phyloP scores from a whole-genome alignment of 2,113 vertebrate species.

The Fregata magnificens region DNA sequence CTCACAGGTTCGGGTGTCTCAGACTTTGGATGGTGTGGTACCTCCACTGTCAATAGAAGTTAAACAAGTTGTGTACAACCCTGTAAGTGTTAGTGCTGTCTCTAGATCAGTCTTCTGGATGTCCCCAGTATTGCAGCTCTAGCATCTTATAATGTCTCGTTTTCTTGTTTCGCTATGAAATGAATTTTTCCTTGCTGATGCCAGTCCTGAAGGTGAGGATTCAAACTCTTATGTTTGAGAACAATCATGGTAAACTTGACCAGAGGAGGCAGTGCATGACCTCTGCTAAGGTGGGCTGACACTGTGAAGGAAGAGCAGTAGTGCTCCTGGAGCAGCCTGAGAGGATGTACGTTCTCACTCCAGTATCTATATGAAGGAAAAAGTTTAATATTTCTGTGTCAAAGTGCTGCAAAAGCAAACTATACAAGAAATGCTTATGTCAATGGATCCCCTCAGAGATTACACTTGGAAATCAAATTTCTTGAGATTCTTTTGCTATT shows the following conservation, averaged over 20 bases:
- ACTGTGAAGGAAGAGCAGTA: background rate
- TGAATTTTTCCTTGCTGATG: background rate
- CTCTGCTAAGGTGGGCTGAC: background rate
- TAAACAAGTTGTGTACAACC: background rate
- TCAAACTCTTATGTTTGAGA: background rate
- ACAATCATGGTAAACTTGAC: background rate
- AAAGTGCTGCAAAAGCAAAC: background rate
- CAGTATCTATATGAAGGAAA: background rate
- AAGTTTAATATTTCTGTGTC: background rate
- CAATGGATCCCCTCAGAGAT: background rate
- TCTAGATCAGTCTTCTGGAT: background rate
- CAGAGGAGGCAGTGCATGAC: background rate
- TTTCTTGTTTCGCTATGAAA: background rate
- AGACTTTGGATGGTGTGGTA: background rate
- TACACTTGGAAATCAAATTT: background rate
- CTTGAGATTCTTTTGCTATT: background rate
- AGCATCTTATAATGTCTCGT: background rate
- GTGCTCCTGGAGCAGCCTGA: background rate
- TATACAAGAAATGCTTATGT: background rate
- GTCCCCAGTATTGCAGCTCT: background rate
- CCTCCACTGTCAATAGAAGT: background rate
- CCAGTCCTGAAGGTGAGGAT: background rate
- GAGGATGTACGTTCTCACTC: background rate
- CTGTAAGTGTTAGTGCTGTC: background rate
- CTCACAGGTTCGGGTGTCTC: background rate